Percentiles rank a stretch among this genome's conserved stretches.
These are phyloP conservation scores for Drosophila insularis DNA, from an alignment of 1,140 invertebrate species.

Conservation along the genomic window DNA sequence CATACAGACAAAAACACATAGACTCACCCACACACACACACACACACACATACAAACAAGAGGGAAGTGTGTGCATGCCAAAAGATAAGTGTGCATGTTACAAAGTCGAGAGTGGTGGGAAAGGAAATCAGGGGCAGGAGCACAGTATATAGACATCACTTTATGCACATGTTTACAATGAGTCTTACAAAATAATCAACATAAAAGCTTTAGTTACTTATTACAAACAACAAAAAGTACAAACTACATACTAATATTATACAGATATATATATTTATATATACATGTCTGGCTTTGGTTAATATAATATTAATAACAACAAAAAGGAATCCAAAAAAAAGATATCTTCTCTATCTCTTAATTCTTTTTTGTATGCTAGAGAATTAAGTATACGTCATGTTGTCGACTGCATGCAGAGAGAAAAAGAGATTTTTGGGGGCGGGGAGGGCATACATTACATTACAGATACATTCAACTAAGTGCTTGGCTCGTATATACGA, in stretches of 20 bases:
- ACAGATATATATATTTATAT: neutral
- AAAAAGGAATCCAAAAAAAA: constrained; percentile 17
- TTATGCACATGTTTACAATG: constrained; percentile 50
- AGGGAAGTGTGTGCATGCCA: constrained; percentile 40
- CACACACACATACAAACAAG: neutral
- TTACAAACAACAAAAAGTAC: constrained; percentile 34
- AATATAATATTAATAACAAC: constrained; percentile 19
- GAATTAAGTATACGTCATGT: constrained; percentile 52
- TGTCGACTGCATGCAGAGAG: constrained; percentile 21
- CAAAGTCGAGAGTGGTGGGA: constrained; percentile 5
- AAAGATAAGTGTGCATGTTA: constrained; percentile 53
- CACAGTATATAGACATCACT: constrained; percentile 3
- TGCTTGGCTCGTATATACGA: constrained; percentile 57
- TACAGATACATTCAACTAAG: constrained; percentile 39
- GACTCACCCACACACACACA: constrained; percentile 29
- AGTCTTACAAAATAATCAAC: constrained; percentile 75
- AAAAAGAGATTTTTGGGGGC: neutral
- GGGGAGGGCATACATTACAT: neutral
- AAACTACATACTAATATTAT: neutral
- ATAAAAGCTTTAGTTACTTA: constrained; percentile 78
- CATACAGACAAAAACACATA: constrained; percentile 30
- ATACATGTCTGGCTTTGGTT: constrained; percentile 6
- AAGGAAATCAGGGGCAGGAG: neutral
- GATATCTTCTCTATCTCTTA: neutral
- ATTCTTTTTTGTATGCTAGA: constrained; percentile 1